Evolutionary conservation across 2,888 invertebrate species (phyloP).

Genomic region (Calameuta idolon): DNA sequence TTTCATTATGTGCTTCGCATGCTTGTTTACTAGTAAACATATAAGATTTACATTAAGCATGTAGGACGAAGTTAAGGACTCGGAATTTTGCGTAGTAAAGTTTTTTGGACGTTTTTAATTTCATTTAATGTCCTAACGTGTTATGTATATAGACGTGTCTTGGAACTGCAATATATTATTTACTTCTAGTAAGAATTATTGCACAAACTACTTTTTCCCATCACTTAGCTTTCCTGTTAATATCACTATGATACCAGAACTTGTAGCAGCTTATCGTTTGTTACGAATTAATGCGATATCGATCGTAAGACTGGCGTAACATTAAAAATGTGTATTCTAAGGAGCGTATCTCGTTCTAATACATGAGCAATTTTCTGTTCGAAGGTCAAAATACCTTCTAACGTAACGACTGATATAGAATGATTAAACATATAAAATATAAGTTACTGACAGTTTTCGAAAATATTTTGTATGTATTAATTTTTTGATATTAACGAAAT

Average conservation of each 20-base stretch:
- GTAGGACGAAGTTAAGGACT: background rate
- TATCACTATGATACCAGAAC: background rate
- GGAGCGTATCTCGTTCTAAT: background rate
- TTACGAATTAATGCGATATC: slow-evolving; percentile 50
- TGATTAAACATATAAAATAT: background rate
- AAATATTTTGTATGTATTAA: background rate
- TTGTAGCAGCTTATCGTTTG: slow-evolving; percentile 36
- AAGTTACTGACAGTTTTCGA: background rate
- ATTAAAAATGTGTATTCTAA: slow-evolving; percentile 28
- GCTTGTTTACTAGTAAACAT: background rate
- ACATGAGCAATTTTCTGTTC: background rate
- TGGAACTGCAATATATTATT: too few species aligned
- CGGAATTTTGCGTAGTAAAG: background rate
- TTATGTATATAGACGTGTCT: background rate
- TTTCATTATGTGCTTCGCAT: background rate
- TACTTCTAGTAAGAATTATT: background rate
- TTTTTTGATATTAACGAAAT: background rate
- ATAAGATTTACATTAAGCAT: background rate
- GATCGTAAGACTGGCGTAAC: slow-evolving; percentile 39
- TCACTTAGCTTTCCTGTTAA: background rate
- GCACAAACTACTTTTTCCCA: slow-evolving; percentile 13
- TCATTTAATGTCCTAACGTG: background rate
- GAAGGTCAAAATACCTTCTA: background rate
- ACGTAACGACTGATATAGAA: background rate
- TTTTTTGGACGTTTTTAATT: background rate